These are phyloP conservation scores for Bos taurus DNA, from an alignment of 2,113 vertebrate species.

Conservation along the genomic window DNA sequence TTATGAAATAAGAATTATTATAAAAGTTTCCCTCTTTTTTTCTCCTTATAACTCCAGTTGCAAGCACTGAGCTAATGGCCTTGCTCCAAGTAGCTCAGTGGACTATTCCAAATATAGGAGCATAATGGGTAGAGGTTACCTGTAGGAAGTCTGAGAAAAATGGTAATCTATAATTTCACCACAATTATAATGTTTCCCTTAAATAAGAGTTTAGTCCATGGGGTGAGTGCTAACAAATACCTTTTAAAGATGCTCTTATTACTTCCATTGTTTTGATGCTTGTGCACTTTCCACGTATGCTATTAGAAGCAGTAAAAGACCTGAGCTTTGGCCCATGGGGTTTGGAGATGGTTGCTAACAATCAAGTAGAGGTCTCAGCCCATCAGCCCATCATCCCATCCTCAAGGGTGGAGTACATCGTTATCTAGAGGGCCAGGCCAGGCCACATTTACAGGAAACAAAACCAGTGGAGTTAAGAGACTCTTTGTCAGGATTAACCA, in stretches of 20 bases:
- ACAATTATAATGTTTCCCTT: slow-evolving; percentile 81
- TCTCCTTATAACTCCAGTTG: slow-evolving; percentile 64
- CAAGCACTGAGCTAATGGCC: slow-evolving; percentile 64
- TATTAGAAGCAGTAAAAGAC: slow-evolving; percentile 46
- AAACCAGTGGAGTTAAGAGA: slow-evolving; percentile 57
- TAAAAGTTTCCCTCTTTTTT: slow-evolving; percentile 54
- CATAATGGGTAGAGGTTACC: slow-evolving; percentile 81
- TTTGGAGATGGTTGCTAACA: slow-evolving; percentile 55
- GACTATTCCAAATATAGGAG: slow-evolving; percentile 80
- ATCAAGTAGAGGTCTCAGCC: slow-evolving; percentile 5
- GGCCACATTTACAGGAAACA: slow-evolving; percentile 74
- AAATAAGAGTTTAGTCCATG: slow-evolving; percentile 78
- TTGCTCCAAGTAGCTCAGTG: slow-evolving; percentile 76
- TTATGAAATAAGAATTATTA: slow-evolving; percentile 78
- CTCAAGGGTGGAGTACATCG: slow-evolving; percentile 35
- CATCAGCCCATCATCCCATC: background rate
- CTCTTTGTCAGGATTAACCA: slow-evolving; percentile 41
- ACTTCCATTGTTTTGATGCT: slow-evolving; percentile 75
- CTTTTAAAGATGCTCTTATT: slow-evolving; percentile 78
- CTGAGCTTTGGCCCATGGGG: background rate
- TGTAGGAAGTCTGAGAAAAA: slow-evolving; percentile 81
- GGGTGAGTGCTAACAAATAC: slow-evolving; percentile 79
- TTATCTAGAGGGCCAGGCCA: slow-evolving; percentile 29
- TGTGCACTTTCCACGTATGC: slow-evolving; percentile 58
- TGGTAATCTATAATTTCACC: slow-evolving; percentile 79